Conservation (phyloP, 1,140 invertebrate species). For the Heliconius hermathena region DNA sequence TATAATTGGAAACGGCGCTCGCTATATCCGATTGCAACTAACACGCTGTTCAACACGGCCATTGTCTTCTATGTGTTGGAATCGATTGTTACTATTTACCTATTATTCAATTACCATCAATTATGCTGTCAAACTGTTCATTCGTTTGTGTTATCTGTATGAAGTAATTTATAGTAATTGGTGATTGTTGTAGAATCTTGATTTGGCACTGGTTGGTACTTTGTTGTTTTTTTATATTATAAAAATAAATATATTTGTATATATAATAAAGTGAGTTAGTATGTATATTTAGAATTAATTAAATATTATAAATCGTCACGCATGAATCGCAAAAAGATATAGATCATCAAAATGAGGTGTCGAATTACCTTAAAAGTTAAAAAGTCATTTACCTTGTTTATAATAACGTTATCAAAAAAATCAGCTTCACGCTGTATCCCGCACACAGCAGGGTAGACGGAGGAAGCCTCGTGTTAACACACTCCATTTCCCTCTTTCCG, state of each 20-base stretch:
- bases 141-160: not conserved
- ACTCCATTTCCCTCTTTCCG: no score
- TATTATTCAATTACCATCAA: slow-evolving; percentile 9
- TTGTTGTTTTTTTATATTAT: not conserved
- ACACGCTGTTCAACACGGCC: not conserved
- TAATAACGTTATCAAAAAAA: no score
- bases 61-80: not conserved
- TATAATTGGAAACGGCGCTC: not conserved
- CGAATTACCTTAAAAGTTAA: no score
- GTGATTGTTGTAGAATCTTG: not conserved
- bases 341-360: no score
- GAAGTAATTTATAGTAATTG: not conserved
- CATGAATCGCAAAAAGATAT: no score
- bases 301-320: no score
- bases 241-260: not conserved
- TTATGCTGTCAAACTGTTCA: not conserved
- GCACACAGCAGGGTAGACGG: no score
- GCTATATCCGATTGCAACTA: not conserved
- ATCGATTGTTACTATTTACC: not conserved
- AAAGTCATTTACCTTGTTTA: no score
- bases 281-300: no score
- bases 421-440: no score
- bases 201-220: not conserved
- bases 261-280: no score
- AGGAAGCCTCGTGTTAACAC: no score